A percentile compares a stretch with the other conserved stretches of the same genome.
Evolutionary conservation across 2,888 invertebrate species (phyloP).

Genomic region (Brassicogethes aeneus): DNA sequence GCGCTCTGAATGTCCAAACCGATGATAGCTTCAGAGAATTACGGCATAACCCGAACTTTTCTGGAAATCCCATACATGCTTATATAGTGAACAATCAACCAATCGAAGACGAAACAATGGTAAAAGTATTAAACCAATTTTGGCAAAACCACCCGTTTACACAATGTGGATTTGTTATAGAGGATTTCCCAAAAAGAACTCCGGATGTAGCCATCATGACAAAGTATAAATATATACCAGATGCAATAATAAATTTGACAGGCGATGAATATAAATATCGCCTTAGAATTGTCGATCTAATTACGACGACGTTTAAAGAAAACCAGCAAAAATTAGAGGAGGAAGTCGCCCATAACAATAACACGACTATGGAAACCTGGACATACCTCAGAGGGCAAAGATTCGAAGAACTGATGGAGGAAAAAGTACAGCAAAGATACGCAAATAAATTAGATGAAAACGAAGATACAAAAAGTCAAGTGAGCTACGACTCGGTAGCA

Average conservation of each 20-base stretch:
- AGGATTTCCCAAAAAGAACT: constrained; percentile 52
- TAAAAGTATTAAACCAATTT: constrained; percentile 40
- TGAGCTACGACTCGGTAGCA: constrained; percentile 40
- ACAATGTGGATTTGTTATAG: constrained; percentile 47
- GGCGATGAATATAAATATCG: constrained; percentile 26
- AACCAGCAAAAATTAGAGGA: background rate
- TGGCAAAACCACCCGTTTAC: constrained; percentile 48
- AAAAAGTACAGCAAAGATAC: constrained; percentile 28
- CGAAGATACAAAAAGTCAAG: constrained; percentile 12
- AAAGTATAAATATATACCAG: constrained; percentile 44
- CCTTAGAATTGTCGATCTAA: constrained; percentile 20
- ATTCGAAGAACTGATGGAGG: constrained; percentile 29
- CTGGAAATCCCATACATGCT: constrained; percentile 24
- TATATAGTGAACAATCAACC: constrained; percentile 45
- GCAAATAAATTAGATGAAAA: constrained; percentile 19
- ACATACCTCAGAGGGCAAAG: constrained; percentile 21
- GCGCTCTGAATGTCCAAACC: constrained; percentile 9
- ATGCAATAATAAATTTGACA: constrained; percentile 47
- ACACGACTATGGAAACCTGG: constrained; percentile 24
- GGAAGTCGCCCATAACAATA: constrained; percentile 16
- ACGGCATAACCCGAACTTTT: constrained; percentile 6
- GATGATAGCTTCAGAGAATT: constrained; percentile 14
- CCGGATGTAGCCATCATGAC: constrained; percentile 48
- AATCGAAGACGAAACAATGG: constrained; percentile 41
- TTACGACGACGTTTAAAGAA: background rate